Percentiles rank a stretch among this genome's conserved stretches.
Evolutionary conservation across 2,797 vertebrate genomes (phyloP).

Genomic region (Thamnophis elegans): DNA sequence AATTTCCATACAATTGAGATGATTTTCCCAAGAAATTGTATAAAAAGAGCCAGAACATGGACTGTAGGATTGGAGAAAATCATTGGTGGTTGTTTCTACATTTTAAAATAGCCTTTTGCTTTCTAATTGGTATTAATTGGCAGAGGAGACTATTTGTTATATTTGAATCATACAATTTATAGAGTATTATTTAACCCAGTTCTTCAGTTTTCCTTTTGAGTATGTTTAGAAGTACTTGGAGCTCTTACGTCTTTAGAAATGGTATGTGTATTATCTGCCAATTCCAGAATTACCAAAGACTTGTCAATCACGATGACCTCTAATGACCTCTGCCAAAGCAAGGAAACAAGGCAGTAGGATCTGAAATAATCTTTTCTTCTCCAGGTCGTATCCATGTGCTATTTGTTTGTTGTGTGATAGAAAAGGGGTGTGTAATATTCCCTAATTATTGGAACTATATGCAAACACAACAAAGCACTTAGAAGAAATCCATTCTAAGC

Average conservation of each 20-base stretch:
- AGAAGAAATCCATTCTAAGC: conserved; percentile 66
- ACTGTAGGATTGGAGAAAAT: neutral
- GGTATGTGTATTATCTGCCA: conserved; percentile 62
- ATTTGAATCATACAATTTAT: conserved; percentile 36
- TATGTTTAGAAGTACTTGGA: conserved; percentile 54
- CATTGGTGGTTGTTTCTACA: conserved; percentile 27
- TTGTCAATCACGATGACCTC: conserved; percentile 77
- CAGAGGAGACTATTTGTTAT: conserved; percentile 62
- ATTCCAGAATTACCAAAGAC: conserved; percentile 62
- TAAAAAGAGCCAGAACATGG: conserved; percentile 39
- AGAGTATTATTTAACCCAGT: conserved; percentile 60
- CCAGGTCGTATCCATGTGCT: conserved; percentile 41
- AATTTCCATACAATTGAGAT: conserved; percentile 9
- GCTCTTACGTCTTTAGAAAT: conserved; percentile 57
- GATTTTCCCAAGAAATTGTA: conserved; percentile 42
- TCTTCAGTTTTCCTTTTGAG: conserved; percentile 59
- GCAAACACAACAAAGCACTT: conserved; percentile 72
- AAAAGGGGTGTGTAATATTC: conserved; percentile 49
- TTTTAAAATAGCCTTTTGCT: conserved; percentile 42
- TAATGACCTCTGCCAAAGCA: conserved; percentile 70
- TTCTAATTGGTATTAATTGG: conserved; percentile 68
- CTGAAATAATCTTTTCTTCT: conserved; percentile 59
- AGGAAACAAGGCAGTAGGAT: conserved; percentile 71
- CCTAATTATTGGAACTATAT: conserved; percentile 75
- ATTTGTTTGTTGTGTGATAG: neutral